Evolutionary conservation across 1,140 invertebrate genomes (phyloP).

Genomic region (Drosophila busckii): DNA sequence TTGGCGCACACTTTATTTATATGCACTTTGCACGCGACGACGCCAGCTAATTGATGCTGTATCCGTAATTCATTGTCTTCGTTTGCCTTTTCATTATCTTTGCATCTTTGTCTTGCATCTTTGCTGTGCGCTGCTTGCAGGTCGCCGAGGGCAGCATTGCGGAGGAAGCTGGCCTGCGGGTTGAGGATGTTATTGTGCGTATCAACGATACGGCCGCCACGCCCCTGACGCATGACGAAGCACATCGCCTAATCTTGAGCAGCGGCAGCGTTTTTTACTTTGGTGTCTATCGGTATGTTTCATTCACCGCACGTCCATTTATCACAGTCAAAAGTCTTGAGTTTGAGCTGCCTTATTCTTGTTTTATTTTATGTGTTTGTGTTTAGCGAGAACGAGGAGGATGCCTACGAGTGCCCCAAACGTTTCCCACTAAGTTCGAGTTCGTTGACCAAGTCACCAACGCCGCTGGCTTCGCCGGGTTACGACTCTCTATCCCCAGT

Average conservation of each 20-base stretch:
- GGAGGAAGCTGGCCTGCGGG: slow-evolving; percentile 88
- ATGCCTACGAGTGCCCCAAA: slow-evolving; percentile 27
- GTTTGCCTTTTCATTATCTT: too few species aligned
- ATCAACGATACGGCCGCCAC: slow-evolving; percentile 86
- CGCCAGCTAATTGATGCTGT: slow-evolving; percentile 39
- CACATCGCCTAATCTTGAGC: slow-evolving; percentile 86
- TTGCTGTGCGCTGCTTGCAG: slow-evolving; percentile 78
- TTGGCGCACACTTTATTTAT: slow-evolving; percentile 72
- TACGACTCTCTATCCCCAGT: slow-evolving; percentile 15
- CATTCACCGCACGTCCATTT: slow-evolving; percentile 16
- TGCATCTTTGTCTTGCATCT: slow-evolving; percentile 5
- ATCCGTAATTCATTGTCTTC: slow-evolving; percentile 12
- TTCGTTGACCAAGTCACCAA: slow-evolving; percentile 61
- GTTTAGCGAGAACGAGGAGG: slow-evolving; percentile 49
- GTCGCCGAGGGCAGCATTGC: slow-evolving; percentile 88
- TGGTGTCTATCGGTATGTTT: slow-evolving; percentile 80
- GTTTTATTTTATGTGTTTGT: slow-evolving; percentile 6
- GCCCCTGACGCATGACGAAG: slow-evolving; percentile 87
- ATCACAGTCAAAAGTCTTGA: slow-evolving; percentile 28
- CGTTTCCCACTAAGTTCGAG: slow-evolving; percentile 46
- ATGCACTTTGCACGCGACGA: slow-evolving; percentile 65
- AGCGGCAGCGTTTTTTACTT: slow-evolving; percentile 88
- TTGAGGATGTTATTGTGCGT: slow-evolving; percentile 89
- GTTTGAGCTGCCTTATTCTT: slow-evolving; percentile 25
- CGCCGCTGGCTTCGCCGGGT: slow-evolving; percentile 12